A percentile compares a stretch with the other conserved stretches of the same genome.
Conservation (phyloP, 2,113 vertebrate genomes). For the Scytalopus superciliaris region DNA sequence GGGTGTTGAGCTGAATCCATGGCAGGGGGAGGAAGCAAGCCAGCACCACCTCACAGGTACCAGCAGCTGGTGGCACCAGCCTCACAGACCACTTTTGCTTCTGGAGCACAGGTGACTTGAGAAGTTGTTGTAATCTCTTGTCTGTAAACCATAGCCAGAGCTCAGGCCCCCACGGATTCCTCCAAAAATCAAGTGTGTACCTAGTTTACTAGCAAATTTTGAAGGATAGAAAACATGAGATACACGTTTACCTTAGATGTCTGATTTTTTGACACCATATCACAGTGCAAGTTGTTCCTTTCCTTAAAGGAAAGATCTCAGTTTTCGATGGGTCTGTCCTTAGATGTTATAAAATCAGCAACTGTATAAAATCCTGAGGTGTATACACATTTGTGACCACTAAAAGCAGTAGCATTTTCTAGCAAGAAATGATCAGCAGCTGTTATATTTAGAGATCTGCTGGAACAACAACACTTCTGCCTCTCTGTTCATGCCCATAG, state of each 20-base stretch:
- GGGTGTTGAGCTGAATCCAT: not conserved
- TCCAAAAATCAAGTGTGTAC: not conserved
- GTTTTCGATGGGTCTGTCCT: not conserved
- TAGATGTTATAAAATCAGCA: not conserved
- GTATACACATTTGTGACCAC: not conserved
- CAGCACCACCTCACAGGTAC: not conserved
- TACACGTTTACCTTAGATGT: not conserved
- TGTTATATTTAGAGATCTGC: not conserved
- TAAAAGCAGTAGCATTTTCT: not conserved
- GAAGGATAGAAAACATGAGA: not conserved
- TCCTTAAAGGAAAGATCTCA: not conserved
- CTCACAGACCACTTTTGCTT: not conserved
- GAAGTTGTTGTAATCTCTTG: not conserved
- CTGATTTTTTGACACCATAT: accelerated
- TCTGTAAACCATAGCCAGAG: not conserved
- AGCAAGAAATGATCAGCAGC: not conserved
- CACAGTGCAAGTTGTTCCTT: not conserved
- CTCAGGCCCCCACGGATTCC: not conserved
- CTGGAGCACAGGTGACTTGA: no score
- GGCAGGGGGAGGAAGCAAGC: not conserved
- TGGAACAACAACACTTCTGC: not conserved
- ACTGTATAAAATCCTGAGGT: accelerated
- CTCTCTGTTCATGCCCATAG: not conserved
- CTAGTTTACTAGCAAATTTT: not conserved
- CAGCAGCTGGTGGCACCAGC: not conserved